Conservation (phyloP, 2,113 vertebrate species). For the Tiliqua scincoides region DNA sequence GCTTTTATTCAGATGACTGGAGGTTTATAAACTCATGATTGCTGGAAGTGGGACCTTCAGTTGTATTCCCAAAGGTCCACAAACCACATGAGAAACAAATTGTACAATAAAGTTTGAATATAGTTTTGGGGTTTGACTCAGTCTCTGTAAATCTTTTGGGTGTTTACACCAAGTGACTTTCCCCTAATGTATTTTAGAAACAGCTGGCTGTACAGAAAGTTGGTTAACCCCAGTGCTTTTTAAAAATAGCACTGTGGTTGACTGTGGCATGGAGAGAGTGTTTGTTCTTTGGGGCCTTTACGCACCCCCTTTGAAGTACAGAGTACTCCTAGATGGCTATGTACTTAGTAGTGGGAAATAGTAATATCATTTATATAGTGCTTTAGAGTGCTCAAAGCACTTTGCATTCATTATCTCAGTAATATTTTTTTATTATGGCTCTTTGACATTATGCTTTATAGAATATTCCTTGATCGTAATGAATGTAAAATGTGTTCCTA, state of each 20-base stretch:
- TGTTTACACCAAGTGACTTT: neutral
- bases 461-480: neutral
- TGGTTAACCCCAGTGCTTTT: slow-evolving; percentile 4
- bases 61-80: neutral
- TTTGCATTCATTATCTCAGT: neutral
- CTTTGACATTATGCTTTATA: no score
- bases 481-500: neutral
- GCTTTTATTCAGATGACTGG: neutral
- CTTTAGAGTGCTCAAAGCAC: neutral
- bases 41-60: neutral
- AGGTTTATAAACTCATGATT: neutral
- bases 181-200: neutral
- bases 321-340: neutral
- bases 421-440: neutral
- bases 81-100: neutral
- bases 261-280: neutral
- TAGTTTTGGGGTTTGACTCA: neutral
- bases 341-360: neutral
- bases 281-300: neutral
- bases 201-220: neutral
- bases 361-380: neutral
- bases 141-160: neutral
- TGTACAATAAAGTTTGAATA: neutral
- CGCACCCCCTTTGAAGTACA: neutral
- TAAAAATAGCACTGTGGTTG: neutral